phyloP scores from a whole-genome alignment of 1,140 invertebrate species.

The Anagrus nilaparvatae region DNA sequence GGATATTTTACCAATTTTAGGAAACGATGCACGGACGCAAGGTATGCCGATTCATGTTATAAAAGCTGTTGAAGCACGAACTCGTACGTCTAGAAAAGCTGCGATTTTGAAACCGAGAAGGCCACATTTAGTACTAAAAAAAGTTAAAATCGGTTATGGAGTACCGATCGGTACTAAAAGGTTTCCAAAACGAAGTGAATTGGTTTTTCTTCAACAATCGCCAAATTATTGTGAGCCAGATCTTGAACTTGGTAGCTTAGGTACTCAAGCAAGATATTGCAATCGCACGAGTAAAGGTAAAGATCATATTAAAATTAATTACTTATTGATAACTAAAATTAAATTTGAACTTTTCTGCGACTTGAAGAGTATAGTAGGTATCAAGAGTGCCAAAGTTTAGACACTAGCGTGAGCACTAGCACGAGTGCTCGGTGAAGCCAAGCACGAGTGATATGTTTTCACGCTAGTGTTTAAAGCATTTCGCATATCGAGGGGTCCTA shows the following conservation, averaged over 20 bases:
- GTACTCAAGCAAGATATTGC: conserved; percentile 75
- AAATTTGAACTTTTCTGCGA: too few relatives aligned
- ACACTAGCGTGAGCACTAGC: too few relatives aligned
- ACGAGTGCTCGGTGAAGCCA: too few relatives aligned
- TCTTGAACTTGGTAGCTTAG: conserved; percentile 62
- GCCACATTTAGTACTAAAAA: conserved; percentile 42
- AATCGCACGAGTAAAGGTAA: conserved; percentile 71
- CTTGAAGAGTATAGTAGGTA: too few relatives aligned
- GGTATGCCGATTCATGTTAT: too few relatives aligned
- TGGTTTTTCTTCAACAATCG: conserved; percentile 81
- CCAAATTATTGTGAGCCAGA: conserved; percentile 89
- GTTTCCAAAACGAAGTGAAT: conserved; percentile 65
- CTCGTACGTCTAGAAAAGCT: conserved; percentile 28
- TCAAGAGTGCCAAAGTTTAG: neutral
- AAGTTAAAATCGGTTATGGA: conserved; percentile 32
- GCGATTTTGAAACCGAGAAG: conserved; percentile 28
- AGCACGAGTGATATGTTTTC: too few relatives aligned
- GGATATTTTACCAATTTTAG: conserved; percentile 32
- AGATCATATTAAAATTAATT: too few relatives aligned
- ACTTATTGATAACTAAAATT: too few relatives aligned
- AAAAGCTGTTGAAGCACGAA: conserved; percentile 1
- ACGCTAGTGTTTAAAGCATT: too few relatives aligned
- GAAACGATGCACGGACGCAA: conserved; percentile 36
- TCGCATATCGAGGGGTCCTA: too few relatives aligned
- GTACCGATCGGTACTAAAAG: conserved; percentile 28